Evolutionary conservation across 2,113 vertebrate species (phyloP).

Genomic region (Cisticola juncidis): DNA sequence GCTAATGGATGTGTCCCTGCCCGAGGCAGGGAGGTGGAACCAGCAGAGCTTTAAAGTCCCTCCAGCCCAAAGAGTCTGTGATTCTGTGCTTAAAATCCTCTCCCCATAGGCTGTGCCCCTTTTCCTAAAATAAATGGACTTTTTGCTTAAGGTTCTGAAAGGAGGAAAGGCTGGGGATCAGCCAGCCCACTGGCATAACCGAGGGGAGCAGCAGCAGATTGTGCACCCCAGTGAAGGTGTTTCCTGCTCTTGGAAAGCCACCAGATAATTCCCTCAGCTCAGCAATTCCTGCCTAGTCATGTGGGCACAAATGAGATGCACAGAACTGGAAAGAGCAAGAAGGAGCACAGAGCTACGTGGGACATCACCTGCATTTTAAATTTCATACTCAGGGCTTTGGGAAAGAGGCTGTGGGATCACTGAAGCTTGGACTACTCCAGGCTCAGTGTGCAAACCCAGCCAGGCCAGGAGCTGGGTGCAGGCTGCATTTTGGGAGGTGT

Average conservation of each 20-base stretch:
- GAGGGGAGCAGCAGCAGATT: not conserved
- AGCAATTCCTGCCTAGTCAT: not conserved
- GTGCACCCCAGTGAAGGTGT: fast-evolving
- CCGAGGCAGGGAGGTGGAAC: no score
- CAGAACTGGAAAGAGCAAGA: not conserved
- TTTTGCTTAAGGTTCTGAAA: not conserved
- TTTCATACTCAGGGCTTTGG: not conserved
- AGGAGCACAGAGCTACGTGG: not conserved
- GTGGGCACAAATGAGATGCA: not conserved
- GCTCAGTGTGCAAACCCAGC: not conserved
- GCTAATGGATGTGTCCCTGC: not conserved
- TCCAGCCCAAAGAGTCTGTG: not conserved
- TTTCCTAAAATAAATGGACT: not conserved
- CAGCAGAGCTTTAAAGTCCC: not conserved
- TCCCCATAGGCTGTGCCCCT: not conserved
- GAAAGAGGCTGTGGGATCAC: fast-evolving
- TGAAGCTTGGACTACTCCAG: not conserved
- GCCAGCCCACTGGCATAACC: fast-evolving
- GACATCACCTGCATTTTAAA: no score
- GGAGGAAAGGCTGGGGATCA: not conserved
- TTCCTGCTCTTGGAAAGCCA: not conserved
- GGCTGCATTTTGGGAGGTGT: not conserved
- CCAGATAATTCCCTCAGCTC: not conserved
- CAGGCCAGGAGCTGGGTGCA: not conserved
- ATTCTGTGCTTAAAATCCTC: not conserved